These are phyloP conservation scores for Triops cancriformis DNA, from an alignment of 1,140 invertebrate species.

Conservation along the genomic window DNA sequence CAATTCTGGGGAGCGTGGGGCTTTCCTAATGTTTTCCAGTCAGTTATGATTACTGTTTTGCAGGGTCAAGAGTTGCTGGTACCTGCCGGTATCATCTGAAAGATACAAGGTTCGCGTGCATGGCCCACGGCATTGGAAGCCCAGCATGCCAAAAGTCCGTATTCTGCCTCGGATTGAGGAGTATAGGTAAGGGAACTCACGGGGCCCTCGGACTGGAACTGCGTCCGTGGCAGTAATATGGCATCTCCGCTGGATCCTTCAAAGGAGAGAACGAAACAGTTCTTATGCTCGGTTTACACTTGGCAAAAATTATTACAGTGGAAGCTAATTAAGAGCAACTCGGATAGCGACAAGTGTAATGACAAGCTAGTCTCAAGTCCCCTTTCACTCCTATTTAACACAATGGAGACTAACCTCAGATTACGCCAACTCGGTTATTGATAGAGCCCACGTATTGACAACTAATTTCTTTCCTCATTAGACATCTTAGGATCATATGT, in stretches of 20 bases:
- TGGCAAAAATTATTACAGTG: too few relatives aligned
- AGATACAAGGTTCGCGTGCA: constrained; percentile 67
- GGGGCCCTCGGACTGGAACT: constrained; percentile 52
- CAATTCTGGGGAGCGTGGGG: constrained; percentile 54
- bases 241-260: constrained; percentile 47
- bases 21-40: constrained; percentile 47
- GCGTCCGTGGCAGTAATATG: constrained; percentile 58
- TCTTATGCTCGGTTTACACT: too few relatives aligned
- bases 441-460: too few relatives aligned
- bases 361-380: too few relatives aligned
- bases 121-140: constrained; percentile 65
- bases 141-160: constrained; percentile 61
- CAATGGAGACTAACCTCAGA: too few relatives aligned
- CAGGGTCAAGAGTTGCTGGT: constrained; percentile 30
- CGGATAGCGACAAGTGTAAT: too few relatives aligned
- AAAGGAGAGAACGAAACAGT: too few relatives aligned
- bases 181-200: constrained; percentile 66
- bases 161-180: constrained; percentile 60
- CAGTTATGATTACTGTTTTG: neutral
- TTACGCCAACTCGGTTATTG: too few relatives aligned
- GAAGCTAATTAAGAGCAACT: too few relatives aligned
- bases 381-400: too few relatives aligned
- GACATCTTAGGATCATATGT: too few relatives aligned
- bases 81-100: constrained; percentile 77
- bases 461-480: too few relatives aligned